phyloP scores from a whole-genome alignment of 2,888 invertebrate genomes.

The Hesperia comma region DNA sequence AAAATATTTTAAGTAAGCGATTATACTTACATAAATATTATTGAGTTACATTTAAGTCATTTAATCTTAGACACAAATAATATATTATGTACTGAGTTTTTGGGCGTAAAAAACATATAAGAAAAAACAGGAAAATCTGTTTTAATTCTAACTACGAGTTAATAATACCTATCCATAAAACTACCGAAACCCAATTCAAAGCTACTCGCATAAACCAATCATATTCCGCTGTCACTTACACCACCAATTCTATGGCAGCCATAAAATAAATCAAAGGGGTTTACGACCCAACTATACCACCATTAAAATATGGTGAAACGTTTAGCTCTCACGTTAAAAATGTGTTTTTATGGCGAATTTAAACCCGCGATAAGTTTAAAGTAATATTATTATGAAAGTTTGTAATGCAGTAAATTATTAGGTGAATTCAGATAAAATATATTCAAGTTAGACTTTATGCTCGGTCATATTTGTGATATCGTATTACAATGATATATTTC shows the following conservation, averaged over 20 bases:
- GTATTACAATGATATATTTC: too few relatives aligned
- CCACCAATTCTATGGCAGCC: constrained; percentile 55
- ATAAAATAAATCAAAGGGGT: constrained; percentile 81
- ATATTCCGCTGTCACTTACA: constrained; percentile 48
- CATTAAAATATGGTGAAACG: constrained; percentile 80
- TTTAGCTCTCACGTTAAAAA: constrained; percentile 62
- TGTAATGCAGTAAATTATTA: neutral
- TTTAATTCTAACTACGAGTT: neutral
- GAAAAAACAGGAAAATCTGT: too few relatives aligned
- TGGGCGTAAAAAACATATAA: too few relatives aligned
- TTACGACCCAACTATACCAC: constrained; percentile 75
- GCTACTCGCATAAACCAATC: neutral
- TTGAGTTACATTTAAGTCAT: too few relatives aligned
- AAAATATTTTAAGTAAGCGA: too few relatives aligned
- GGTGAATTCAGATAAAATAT: neutral
- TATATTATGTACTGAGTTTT: too few relatives aligned
- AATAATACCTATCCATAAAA: neutral
- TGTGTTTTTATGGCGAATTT: constrained; percentile 40
- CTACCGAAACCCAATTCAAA: neutral
- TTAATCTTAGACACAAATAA: too few relatives aligned
- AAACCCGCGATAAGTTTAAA: constrained; percentile 18
- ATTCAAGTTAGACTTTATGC: neutral
- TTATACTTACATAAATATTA: too few relatives aligned
- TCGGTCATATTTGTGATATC: neutral
- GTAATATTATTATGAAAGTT: constrained; percentile 14